These are phyloP conservation scores for Alaudala cheleensis DNA, from an alignment of 2,113 vertebrate species.

Conservation along the genomic window DNA sequence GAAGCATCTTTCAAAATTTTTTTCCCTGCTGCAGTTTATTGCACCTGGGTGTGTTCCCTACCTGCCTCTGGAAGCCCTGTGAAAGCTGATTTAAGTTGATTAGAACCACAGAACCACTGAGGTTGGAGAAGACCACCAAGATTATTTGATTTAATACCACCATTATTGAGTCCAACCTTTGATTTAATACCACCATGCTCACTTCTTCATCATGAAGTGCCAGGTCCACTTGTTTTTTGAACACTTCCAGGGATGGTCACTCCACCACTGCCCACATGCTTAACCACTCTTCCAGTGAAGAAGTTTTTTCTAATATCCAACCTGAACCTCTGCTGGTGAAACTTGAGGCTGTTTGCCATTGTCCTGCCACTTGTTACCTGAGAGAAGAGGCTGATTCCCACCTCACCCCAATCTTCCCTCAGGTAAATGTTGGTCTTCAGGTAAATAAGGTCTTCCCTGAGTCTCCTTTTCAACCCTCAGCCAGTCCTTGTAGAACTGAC, in stretches of 20 bases:
- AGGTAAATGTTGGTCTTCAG: not conserved
- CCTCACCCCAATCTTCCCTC: not conserved
- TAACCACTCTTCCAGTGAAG: not conserved
- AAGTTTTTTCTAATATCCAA: not conserved
- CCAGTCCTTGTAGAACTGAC: not conserved
- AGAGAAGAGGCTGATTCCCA: not conserved
- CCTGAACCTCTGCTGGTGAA: not conserved
- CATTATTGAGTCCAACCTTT: not conserved
- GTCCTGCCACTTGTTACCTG: not conserved
- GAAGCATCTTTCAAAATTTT: not conserved
- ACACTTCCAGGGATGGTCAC: not conserved
- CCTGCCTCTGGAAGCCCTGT: not conserved
- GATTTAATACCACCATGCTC: not conserved
- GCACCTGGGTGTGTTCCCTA: fast-evolving
- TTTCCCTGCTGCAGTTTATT: not conserved
- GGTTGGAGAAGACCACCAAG: not conserved
- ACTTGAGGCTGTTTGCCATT: not conserved
- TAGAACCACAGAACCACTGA: not conserved
- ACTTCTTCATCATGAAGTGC: fast-evolving
- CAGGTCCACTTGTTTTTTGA: not conserved
- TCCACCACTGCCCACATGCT: not conserved
- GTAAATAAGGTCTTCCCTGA: not conserved
- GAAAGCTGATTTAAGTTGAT: not conserved
- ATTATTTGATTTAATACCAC: not conserved
- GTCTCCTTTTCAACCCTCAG: not conserved